Evolutionary conservation across 2,888 invertebrate species (phyloP).

Genomic region (Synanthedon tipuliformis): DNA sequence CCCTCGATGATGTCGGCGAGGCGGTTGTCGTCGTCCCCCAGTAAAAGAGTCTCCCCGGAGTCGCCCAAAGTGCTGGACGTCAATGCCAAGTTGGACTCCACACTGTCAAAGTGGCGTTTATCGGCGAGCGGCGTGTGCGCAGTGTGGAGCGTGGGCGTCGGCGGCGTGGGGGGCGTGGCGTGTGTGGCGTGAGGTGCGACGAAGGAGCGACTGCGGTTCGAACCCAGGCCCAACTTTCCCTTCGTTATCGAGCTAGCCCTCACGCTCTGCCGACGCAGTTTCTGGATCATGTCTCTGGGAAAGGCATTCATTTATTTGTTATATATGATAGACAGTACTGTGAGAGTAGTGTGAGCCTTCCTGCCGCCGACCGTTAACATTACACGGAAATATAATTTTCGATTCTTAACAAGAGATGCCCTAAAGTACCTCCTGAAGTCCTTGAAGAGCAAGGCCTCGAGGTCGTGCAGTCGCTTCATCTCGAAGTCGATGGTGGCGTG

Average conservation of each 20-base stretch:
- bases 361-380: no score
- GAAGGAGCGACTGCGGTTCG: constrained; percentile 82
- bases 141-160: constrained; percentile 10
- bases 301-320: no score
- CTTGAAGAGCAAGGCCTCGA: constrained; percentile 94
- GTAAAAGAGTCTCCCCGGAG: constrained; percentile 50
- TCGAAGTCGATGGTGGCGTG: constrained; percentile 93
- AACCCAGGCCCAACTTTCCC: constrained; percentile 80
- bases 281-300: constrained; percentile 90
- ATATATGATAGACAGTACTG: no score
- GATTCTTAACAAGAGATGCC: no score
- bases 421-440: constrained; percentile 80
- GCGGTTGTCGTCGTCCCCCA: constrained; percentile 45
- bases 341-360: no score
- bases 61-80: constrained; percentile 30
- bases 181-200: constrained; percentile 61
- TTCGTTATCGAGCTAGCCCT: constrained; percentile 80
- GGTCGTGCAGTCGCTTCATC: constrained; percentile 88
- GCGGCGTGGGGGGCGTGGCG: constrained; percentile 66
- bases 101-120: constrained; percentile 43
- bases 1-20: constrained; percentile 68
- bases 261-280: constrained; percentile 85
- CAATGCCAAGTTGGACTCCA: constrained; percentile 21
- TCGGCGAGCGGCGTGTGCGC: not conserved
- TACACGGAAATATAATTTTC: no score